Base-by-base conservation (phyloP, 2,113 vertebrate species). In the Cololabis saira region DNA sequence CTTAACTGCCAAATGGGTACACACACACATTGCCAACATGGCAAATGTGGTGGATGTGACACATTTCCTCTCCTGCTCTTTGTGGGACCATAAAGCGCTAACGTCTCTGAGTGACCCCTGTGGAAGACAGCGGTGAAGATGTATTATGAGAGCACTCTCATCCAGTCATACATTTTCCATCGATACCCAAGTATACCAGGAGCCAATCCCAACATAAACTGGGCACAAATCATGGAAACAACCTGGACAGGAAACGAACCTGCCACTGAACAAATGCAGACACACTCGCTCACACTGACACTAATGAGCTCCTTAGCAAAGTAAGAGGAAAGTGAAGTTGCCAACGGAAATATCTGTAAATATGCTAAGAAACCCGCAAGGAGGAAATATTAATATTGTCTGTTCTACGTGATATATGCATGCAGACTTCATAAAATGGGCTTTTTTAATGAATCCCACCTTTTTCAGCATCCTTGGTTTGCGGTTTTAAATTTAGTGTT, bases 1-100 rank as follows among this genome's bases (percentile, higher is more conserved):
- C 69, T 55, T 64, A 57, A 83, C 64, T 90, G 89, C 87, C 91
- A 91, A 91, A 76, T 82, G 82, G 79, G 74, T 47, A 81, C 58
- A 64, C 47, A 67, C 50, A 55, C 51, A 60, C 24, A 47, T 19
- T 77, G 80, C 79, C 89, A 90, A 86, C 60, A 87, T 85, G 88
- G 83, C 87, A 85, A 67, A 76, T 58, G 49, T 40, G 43, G 64
- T 67, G 81, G 47, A 57, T 67, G 61, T 90, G 86, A 91, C 88
- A 85, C 71, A 84, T 88, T 89, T 90, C 71, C 78, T 79, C 61
- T 86, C 67, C 57, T 44, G 51, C 57, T 84, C 59, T 51, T 64
- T 53, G 45, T 60, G 53, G 56, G 48, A 58, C 61, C 62, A 71
- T 72, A 81, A 81, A 84, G 61, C 18, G 19, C 44, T 76, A 71